phyloP scores from a whole-genome alignment of 2,113 vertebrate genomes.

The Callorhinus ursinus region DNA sequence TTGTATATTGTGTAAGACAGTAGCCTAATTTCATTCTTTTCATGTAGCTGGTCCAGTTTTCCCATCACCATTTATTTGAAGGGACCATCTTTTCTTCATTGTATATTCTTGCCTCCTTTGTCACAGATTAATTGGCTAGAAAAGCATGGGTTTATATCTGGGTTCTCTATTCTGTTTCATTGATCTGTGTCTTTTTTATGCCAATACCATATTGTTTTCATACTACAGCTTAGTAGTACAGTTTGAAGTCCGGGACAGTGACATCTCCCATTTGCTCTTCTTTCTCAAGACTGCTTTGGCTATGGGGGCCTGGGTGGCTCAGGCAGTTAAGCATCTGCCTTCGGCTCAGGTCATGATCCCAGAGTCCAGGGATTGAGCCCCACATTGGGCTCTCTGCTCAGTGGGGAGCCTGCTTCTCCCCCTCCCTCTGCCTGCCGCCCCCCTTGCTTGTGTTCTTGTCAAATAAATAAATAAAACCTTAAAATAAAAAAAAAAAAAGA shows the following conservation, averaged over 20 bases:
- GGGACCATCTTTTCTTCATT: background rate
- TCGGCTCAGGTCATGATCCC: too few species aligned
- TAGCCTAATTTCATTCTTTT: background rate
- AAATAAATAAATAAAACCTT: background rate
- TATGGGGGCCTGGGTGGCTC: background rate
- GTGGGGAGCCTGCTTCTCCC: too few species aligned
- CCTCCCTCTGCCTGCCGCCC: too few species aligned
- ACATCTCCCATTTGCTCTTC: background rate
- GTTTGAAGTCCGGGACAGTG: background rate
- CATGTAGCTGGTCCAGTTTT: background rate
- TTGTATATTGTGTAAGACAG: background rate
- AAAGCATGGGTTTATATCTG: background rate
- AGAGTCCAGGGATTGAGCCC: too few species aligned
- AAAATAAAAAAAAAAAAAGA: background rate
- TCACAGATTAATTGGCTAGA: background rate
- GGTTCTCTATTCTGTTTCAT: background rate
- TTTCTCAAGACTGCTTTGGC: background rate
- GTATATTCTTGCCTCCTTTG: background rate
- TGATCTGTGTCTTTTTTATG: background rate
- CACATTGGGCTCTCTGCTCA: too few species aligned
- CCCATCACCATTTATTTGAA: background rate
- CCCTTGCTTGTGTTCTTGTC: too few species aligned
- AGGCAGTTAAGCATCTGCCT: too few species aligned
- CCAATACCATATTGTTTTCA: background rate
- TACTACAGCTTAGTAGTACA: background rate